Evolutionary conservation across 2,797 vertebrate genomes (phyloP).

Genomic region (Florisuga fusca): DNA sequence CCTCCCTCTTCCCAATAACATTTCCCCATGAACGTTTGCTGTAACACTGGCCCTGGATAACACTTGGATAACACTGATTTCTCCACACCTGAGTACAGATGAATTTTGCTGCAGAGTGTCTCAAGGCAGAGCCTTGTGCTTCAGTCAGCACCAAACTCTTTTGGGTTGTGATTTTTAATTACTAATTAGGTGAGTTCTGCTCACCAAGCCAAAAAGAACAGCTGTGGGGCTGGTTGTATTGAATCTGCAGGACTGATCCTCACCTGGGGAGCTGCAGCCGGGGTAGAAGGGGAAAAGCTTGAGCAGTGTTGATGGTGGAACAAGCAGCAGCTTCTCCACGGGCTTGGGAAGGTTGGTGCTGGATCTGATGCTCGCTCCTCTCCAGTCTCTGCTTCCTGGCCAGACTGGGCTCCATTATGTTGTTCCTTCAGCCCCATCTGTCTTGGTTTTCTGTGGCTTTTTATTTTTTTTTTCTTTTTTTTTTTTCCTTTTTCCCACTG

Average conservation of each 20-base stretch:
- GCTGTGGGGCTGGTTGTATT: rapidly evolving
- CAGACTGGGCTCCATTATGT: neutral
- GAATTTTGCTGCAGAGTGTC: neutral
- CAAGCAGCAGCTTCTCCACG: too few species aligned
- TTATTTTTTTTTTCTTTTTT: neutral
- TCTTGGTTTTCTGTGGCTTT: neutral
- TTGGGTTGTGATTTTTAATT: neutral
- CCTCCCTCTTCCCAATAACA: neutral
- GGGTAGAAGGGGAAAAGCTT: neutral
- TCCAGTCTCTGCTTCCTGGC: neutral
- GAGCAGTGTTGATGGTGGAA: rapidly evolving
- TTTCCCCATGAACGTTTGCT: neutral
- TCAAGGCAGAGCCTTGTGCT: neutral
- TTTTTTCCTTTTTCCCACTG: rapidly evolving
- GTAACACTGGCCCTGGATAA: neutral
- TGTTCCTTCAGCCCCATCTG: constrained; percentile 56
- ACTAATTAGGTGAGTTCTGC: neutral
- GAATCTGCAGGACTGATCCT: neutral
- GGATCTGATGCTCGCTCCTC: neutral
- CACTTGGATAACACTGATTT: rapidly evolving
- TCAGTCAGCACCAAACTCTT: neutral
- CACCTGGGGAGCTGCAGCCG: neutral
- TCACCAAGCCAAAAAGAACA: rapidly evolving
- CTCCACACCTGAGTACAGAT: rapidly evolving
- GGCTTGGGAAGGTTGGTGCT: neutral